A percentile compares a stretch with the other conserved stretches of the same genome.
These are phyloP conservation scores for Nibea coibor DNA, from an alignment of 2,113 vertebrate genomes.

Conservation along the genomic window DNA sequence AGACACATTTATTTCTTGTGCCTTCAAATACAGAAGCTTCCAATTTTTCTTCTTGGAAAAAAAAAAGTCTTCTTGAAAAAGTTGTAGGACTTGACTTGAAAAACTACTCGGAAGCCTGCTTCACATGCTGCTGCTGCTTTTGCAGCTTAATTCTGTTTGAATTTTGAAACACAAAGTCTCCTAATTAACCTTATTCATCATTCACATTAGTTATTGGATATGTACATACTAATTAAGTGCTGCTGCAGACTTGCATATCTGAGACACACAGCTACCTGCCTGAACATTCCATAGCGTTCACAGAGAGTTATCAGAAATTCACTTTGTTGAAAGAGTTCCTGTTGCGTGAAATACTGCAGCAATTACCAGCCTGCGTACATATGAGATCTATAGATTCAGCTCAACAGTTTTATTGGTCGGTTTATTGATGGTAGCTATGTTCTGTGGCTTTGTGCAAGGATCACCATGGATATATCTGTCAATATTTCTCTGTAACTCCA, in stretches of 20 bases:
- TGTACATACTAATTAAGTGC: constrained; percentile 25
- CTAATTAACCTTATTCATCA: constrained; percentile 54
- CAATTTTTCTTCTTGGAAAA: constrained; percentile 36
- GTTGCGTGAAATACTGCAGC: neutral
- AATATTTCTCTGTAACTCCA: constrained; percentile 52
- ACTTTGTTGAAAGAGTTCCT: neutral
- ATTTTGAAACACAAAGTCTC: constrained; percentile 46
- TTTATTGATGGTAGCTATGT: neutral
- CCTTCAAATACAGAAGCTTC: constrained; percentile 47
- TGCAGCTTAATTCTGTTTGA: constrained; percentile 39
- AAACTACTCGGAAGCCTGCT: constrained; percentile 39
- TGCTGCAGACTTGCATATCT: constrained; percentile 4
- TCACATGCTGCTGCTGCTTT: constrained; percentile 15
- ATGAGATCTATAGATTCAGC: neutral
- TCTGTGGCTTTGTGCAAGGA: neutral
- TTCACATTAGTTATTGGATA: constrained; percentile 40
- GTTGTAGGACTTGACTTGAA: constrained; percentile 45
- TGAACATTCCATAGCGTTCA: neutral
- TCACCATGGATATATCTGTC: neutral
- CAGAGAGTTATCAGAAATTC: neutral
- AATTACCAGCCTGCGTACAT: neutral
- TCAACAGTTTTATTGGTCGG: neutral
- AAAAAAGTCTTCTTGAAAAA: constrained; percentile 35
- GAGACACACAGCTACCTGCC: constrained; percentile 11
- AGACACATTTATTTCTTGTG: constrained; percentile 25